Conservation (phyloP, 1,140 invertebrate species). For the Mamestra configurata region DNA sequence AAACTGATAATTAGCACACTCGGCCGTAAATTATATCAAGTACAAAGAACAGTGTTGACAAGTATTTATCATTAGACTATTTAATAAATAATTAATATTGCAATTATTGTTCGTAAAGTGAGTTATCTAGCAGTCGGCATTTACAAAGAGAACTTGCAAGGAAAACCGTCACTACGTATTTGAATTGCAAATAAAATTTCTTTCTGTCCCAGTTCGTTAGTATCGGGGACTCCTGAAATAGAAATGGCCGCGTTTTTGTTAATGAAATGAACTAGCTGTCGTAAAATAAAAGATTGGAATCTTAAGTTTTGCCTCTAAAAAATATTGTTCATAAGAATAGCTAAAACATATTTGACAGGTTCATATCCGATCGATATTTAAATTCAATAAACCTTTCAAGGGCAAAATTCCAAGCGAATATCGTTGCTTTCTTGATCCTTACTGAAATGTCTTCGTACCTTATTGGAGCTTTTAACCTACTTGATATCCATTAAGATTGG, state of each 20-base stretch:
- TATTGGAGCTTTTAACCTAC: constrained; percentile 35
- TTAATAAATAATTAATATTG: constrained; percentile 31
- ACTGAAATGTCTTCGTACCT: constrained; percentile 16
- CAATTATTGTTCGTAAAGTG: constrained; percentile 3
- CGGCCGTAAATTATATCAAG: constrained; percentile 43
- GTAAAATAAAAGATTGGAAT: background rate
- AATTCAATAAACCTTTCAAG: constrained; percentile 13
- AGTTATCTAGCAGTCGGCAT: constrained; percentile 27
- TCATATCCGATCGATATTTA: background rate
- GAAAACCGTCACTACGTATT: constrained; percentile 15
- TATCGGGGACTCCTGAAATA: too few species aligned
- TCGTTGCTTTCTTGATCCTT: background rate
- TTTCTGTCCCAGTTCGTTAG: background rate
- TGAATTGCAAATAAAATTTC: constrained; percentile 34
- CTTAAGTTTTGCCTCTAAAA: background rate
- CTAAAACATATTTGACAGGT: background rate
- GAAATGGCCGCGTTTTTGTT: background rate
- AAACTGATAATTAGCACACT: constrained; percentile 40
- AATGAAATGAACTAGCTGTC: background rate
- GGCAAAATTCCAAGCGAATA: background rate
- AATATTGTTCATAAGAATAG: background rate
- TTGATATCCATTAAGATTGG: constrained; percentile 35
- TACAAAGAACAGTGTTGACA: constrained; percentile 51
- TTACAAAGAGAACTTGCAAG: constrained; percentile 26
- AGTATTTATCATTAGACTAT: constrained; percentile 40